Base-by-base conservation (phyloP, 1,140 invertebrate species). In the Panagrolaimus sp. region DNA sequence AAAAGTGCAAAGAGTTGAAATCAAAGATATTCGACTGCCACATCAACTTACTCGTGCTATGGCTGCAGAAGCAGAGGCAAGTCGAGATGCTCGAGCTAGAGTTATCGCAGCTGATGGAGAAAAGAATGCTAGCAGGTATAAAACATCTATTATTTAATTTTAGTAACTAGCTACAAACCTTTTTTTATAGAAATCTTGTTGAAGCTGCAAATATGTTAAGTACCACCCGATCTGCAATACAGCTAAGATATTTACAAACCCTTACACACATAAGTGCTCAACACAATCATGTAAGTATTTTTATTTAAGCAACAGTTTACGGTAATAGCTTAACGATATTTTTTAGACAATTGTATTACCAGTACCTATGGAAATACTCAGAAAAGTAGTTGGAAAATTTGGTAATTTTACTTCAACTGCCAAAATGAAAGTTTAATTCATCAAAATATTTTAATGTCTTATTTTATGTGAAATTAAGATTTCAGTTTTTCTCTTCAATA, bases 141-240 rank as follows among this genome's bases (percentile, higher is more conserved):
- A n/a, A n/a, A n/a, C n/a, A n/a, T n/a, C 42, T 25, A 63, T 61
- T 67, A 27, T 68, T 47, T 27, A 38, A 9, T 20, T 53, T 13
- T 8, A 25, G 0, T 16, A 27, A 48, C 20, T 13, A 43, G 11
- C 8, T 70, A 9, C 13, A 31, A 31, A 42, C 42, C 25, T 7
- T 68, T 90, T 90, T n/a, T n/a, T n/a, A n/a, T 0, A 85, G 89
- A 63, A 90, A 91, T 0, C 86, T 94, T 0, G 90, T 91, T 68
- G 90, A 93, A 78, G 92, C 92, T 16, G 91, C 91, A 1, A 91
- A 94, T 80, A 89, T 92, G 23, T 91, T 94, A 47, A 87, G 88
- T 13, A 71, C 79, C n/a, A 72, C 82, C 73, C 63, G 79, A 72
- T 31, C 79, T 14, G 72, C 80, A n/a, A 62, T 82, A 11, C 75